Percentiles rank a stretch among this genome's conserved stretches.
Evolutionary conservation across 1,140 invertebrate species (phyloP).

Genomic region (Anagrus nilaparvatae): DNA sequence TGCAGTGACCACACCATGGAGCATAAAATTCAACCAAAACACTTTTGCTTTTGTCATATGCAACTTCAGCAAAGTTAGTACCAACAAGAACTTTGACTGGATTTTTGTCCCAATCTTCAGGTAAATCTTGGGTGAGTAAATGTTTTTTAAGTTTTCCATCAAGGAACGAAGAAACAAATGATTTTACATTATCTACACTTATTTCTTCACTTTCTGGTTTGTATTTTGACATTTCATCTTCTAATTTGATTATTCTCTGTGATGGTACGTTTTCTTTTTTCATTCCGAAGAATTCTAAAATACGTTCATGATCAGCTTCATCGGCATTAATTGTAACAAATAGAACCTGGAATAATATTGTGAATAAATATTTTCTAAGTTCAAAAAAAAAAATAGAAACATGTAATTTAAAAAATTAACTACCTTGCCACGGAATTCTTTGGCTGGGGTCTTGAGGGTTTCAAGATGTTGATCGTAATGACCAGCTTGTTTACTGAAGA

Average conservation of each 20-base stretch:
- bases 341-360: slow-evolving; percentile 50
- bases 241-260: slow-evolving; percentile 85
- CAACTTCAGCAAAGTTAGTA: slow-evolving; percentile 93
- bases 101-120: slow-evolving; percentile 93
- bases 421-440: slow-evolving; percentile 82
- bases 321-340: slow-evolving; percentile 94
- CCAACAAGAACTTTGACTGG: slow-evolving; percentile 92
- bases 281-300: slow-evolving; percentile 98
- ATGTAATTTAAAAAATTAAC: background rate
- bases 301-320: slow-evolving; percentile 91
- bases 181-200: slow-evolving; percentile 61
- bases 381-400: background rate
- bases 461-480: slow-evolving; percentile 72
- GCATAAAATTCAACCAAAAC: slow-evolving; percentile 99
- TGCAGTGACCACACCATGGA: slow-evolving; percentile 96
- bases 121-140: slow-evolving; percentile 85
- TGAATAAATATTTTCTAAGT: background rate
- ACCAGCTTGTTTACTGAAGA: slow-evolving; percentile 82
- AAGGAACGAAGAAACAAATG: slow-evolving; percentile 80
- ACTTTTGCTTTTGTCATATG: slow-evolving; percentile 76
- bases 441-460: slow-evolving; percentile 67
- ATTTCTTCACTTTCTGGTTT: slow-evolving; percentile 80
- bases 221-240: slow-evolving; percentile 98
- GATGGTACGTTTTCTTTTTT: slow-evolving; percentile 85
- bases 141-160: slow-evolving; percentile 92